Evolutionary conservation across 2,113 vertebrate genomes (phyloP).

Genomic region (Onychostruthus taczanowskii): DNA sequence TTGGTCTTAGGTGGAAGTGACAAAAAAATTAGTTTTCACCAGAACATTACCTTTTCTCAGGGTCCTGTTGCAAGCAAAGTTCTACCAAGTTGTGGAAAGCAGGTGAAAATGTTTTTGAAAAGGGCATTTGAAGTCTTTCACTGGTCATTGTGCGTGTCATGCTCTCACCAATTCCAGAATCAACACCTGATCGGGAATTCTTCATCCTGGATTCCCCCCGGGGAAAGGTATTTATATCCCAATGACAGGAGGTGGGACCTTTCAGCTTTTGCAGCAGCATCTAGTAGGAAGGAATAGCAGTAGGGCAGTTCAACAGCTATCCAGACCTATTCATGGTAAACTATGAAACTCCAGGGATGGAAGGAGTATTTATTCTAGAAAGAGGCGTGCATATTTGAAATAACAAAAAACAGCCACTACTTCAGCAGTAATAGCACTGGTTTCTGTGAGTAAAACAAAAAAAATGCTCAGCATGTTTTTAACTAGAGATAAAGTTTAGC

Average conservation of each 20-base stretch:
- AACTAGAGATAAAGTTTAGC: neutral
- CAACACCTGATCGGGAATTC: conserved; percentile 89
- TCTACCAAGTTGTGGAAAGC: conserved; percentile 91
- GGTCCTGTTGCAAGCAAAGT: conserved; percentile 92
- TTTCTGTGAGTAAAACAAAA: neutral
- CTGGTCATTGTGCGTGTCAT: conserved; percentile 83
- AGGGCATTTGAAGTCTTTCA: conserved; percentile 85
- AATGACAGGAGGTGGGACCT: conserved; percentile 84
- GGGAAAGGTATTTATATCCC: conserved; percentile 82
- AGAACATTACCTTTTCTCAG: conserved; percentile 81
- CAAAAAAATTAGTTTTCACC: neutral
- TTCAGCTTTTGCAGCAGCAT: conserved; percentile 97
- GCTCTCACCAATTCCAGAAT: conserved; percentile 94
- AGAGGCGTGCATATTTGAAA: neutral
- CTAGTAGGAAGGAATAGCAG: conserved; percentile 62
- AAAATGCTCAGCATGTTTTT: neutral
- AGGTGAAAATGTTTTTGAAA: conserved; percentile 89
- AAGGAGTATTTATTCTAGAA: neutral
- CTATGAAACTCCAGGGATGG: neutral
- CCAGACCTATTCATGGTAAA: neutral
- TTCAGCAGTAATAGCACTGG: neutral
- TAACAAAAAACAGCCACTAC: neutral
- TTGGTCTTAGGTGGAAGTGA: neutral
- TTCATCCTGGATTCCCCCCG: conserved; percentile 86
- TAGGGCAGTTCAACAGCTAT: neutral